Percentiles rank a stretch among this genome's conserved stretches.
Conservation (phyloP, 2,888 invertebrate genomes). For the Pasiphila rectangulata region DNA sequence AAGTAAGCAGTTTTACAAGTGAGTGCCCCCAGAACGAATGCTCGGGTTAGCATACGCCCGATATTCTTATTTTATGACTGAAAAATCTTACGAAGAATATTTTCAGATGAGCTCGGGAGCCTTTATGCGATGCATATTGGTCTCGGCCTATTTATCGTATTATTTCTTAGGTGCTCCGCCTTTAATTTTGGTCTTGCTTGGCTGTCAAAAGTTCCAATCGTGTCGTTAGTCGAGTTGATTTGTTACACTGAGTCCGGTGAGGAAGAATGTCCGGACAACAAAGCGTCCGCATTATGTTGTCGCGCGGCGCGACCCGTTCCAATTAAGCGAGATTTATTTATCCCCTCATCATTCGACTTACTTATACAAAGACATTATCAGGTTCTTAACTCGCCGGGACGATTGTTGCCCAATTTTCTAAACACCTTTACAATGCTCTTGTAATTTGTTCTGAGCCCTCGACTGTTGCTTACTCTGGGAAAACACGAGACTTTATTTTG, state of each 20-base stretch:
- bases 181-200: constrained; percentile 44
- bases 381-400: constrained; percentile 70
- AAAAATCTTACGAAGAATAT: constrained; percentile 54
- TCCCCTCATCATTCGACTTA: constrained; percentile 60
- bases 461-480: constrained; percentile 65
- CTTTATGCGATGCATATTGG: constrained; percentile 31
- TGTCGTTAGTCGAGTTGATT: constrained; percentile 61
- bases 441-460: constrained; percentile 71
- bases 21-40: constrained; percentile 65
- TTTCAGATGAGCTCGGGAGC: constrained; percentile 37
- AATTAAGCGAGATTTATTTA: constrained; percentile 77
- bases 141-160: constrained; percentile 33
- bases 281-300: constrained; percentile 72
- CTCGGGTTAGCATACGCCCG: constrained; percentile 58
- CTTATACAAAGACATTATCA: constrained; percentile 68
- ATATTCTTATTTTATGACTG: constrained; percentile 66
- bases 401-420: constrained; percentile 77
- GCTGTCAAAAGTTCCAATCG: constrained; percentile 59
- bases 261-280: constrained; percentile 67
- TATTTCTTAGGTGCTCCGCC: constrained; percentile 29
- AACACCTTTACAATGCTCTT: constrained; percentile 71
- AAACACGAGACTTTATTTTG: constrained; percentile 62
- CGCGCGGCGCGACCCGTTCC: constrained; percentile 64
- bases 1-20: constrained; percentile 72
- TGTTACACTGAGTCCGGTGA: constrained; percentile 54